These are phyloP conservation scores for Anabas testudineus DNA, from an alignment of 2,797 vertebrate species.

Conservation along the genomic window DNA sequence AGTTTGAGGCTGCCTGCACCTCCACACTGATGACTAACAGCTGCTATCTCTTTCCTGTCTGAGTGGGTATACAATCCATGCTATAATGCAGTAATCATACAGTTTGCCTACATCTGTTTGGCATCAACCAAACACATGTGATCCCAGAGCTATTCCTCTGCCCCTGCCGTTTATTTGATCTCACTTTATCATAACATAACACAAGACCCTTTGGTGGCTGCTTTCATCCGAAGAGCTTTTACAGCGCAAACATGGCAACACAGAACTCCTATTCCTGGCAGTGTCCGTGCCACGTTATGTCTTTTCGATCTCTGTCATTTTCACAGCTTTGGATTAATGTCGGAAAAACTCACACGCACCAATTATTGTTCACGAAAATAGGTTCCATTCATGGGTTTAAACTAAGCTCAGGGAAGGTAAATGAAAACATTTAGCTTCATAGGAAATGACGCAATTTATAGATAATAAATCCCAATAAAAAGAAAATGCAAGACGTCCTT, in stretches of 20 bases:
- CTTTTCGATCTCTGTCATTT: conserved; percentile 29
- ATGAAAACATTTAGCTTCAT: background rate
- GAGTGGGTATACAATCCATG: conserved; percentile 76
- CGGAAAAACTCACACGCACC: conserved; percentile 11
- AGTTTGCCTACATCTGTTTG: conserved; percentile 79
- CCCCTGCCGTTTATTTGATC: conserved; percentile 74
- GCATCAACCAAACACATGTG: conserved; percentile 72
- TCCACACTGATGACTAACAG: conserved; percentile 78
- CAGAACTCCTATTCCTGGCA: conserved; percentile 32
- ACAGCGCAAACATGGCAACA: conserved; percentile 43
- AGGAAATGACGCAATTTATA: no score
- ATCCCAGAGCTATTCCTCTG: conserved; percentile 66
- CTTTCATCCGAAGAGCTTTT: conserved; percentile 66
- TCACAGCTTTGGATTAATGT: conserved; percentile 37
- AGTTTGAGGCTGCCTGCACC: conserved; percentile 60
- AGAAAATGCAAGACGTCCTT: no score
- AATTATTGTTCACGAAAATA: background rate
- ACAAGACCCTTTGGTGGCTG: conserved; percentile 59
- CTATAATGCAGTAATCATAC: conserved; percentile 77
- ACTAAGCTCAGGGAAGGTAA: background rate
- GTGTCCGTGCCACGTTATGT: conserved; percentile 31
- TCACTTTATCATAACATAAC: conserved; percentile 72
- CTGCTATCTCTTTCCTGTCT: conserved; percentile 81
- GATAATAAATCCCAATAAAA: conserved; percentile 2
- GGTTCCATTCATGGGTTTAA: conserved; percentile 5